These are phyloP conservation scores for Rallus crepitans DNA, from an alignment of 2,797 vertebrate genomes.

Conservation along the genomic window DNA sequence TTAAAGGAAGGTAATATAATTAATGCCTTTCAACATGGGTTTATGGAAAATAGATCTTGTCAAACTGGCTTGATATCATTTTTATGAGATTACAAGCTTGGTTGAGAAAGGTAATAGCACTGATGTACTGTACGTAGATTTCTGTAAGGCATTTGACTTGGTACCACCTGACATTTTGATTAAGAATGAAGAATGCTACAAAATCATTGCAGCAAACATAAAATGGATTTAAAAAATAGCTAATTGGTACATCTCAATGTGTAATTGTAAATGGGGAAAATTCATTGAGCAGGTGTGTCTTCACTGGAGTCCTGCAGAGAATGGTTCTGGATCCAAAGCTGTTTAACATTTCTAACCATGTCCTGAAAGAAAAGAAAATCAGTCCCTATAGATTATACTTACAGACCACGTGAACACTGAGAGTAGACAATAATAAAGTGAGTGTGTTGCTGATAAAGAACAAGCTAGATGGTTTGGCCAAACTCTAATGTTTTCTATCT, in stretches of 20 bases:
- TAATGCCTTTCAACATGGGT: slow-evolving; percentile 71
- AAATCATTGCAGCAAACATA: slow-evolving; percentile 28
- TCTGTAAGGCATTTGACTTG: slow-evolving; percentile 62
- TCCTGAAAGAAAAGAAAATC: neutral
- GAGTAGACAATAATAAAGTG: neutral
- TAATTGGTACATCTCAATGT: neutral
- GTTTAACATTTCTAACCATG: neutral
- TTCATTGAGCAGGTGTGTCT: neutral
- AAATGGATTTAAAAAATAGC: neutral
- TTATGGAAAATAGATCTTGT: slow-evolving; percentile 74
- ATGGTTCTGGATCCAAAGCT: neutral
- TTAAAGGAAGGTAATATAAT: slow-evolving; percentile 77
- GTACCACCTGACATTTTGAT: slow-evolving; percentile 40
- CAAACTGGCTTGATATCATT: slow-evolving; percentile 66
- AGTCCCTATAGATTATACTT: neutral
- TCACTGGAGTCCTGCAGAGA: neutral
- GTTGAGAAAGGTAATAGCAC: slow-evolving; percentile 67
- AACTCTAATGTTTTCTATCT: neutral
- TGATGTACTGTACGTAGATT: slow-evolving; percentile 56
- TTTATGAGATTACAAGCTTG: slow-evolving; percentile 73
- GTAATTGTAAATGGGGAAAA: neutral
- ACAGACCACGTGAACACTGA: neutral
- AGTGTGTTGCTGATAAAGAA: neutral
- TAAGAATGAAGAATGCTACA: slow-evolving; percentile 24
- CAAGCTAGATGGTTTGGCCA: neutral